Evolutionary conservation across 2,797 vertebrate genomes (phyloP).

Genomic region (Coendou prehensilis): DNA sequence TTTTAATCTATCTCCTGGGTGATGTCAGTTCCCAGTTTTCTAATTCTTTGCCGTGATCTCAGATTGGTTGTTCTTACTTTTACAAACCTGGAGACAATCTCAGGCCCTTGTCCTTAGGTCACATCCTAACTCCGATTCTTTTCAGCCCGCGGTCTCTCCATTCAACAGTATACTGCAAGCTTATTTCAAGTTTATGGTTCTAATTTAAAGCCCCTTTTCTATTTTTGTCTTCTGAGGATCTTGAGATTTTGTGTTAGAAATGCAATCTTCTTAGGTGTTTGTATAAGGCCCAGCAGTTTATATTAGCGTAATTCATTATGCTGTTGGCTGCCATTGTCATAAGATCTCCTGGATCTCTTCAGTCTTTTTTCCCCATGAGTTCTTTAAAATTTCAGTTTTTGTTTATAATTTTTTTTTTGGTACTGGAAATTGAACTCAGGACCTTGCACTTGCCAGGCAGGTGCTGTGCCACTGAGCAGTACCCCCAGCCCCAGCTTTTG

Average conservation of each 20-base stretch:
- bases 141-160: accelerated
- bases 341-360: background rate
- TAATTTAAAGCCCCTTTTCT: background rate
- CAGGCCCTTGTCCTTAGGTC: accelerated
- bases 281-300: background rate
- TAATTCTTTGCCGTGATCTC: background rate
- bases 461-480: no score
- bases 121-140: background rate
- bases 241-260: background rate
- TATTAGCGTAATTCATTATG: background rate
- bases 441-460: no score
- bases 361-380: background rate
- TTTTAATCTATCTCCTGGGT: background rate
- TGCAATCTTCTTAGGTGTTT: background rate
- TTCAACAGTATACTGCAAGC: background rate
- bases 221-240: background rate
- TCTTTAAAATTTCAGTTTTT: background rate
- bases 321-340: background rate
- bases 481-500: background rate
- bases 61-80: background rate
- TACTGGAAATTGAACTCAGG: no score
- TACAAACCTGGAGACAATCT: background rate
- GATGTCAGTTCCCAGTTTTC: background rate
- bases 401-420: background rate
- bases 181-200: background rate